A percentile compares a stretch with the other conserved stretches of the same genome.
Evolutionary conservation across 2,113 vertebrate genomes (phyloP).

Genomic region (Mohoua ochrocephala): DNA sequence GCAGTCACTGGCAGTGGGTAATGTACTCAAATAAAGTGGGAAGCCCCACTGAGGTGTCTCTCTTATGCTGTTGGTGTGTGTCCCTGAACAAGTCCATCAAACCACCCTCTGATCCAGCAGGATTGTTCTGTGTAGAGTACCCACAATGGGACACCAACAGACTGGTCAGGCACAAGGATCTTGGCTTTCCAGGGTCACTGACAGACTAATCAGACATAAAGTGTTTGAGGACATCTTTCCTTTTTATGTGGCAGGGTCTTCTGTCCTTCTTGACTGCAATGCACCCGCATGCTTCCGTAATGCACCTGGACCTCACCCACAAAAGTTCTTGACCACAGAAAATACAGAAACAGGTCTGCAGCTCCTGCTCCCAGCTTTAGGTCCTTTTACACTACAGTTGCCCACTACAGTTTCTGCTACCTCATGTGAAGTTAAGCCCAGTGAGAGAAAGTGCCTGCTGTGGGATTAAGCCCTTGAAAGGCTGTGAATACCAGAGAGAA

Average conservation of each 20-base stretch:
- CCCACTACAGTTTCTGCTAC: background rate
- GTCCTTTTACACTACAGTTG: background rate
- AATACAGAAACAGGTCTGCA: background rate
- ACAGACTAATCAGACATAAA: background rate
- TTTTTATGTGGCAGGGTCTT: background rate
- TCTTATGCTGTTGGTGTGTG: background rate
- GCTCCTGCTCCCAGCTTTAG: background rate
- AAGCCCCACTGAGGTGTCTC: background rate
- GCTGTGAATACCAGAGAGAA: background rate
- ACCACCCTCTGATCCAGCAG: background rate
- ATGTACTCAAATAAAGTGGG: no score
- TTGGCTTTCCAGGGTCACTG: background rate
- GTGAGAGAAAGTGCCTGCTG: background rate
- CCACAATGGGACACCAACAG: background rate
- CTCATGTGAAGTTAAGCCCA: background rate
- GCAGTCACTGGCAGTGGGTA: no score
- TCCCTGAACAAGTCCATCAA: background rate
- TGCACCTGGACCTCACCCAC: background rate
- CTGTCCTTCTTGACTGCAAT: background rate
- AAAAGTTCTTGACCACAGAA: background rate
- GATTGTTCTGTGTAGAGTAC: accelerated
- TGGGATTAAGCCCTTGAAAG: background rate
- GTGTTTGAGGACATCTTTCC: background rate
- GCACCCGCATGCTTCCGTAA: background rate
- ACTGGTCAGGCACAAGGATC: no score